Conservation (phyloP, 2,888 invertebrate species). For the Octonoba sinensis region DNA sequence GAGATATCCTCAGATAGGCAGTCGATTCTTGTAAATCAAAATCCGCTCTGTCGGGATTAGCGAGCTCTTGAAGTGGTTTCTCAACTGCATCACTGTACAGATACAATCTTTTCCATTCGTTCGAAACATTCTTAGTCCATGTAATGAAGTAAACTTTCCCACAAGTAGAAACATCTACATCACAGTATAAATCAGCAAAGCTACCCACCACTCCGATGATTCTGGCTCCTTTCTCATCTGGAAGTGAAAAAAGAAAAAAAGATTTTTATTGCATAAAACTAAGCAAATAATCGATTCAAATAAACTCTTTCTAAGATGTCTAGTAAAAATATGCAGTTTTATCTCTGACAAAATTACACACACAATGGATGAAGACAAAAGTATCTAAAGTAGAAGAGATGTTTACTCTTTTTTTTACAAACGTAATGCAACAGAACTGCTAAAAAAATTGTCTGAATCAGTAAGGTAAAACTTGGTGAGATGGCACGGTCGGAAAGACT, state of each 20-base stretch:
- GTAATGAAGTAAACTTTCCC: constrained; percentile 86
- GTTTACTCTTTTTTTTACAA: too few relatives aligned
- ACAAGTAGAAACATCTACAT: constrained; percentile 79
- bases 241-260: neutral
- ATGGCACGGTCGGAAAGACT: too few relatives aligned
- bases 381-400: too few relatives aligned
- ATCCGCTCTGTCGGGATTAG: constrained; percentile 62
- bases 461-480: too few relatives aligned
- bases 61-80: constrained; percentile 66
- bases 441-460: too few relatives aligned
- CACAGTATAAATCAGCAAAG: constrained; percentile 79
- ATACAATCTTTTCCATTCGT: constrained; percentile 66
- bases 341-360: too few relatives aligned
- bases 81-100: constrained; percentile 66
- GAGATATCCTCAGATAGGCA: constrained; percentile 76
- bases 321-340: too few relatives aligned
- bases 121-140: constrained; percentile 74
- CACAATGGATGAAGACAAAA: too few relatives aligned
- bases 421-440: too few relatives aligned
- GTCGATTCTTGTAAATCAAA: constrained; percentile 46
- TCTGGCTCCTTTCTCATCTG: constrained; percentile 41
- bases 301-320: neutral
- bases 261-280: neutral
- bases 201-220: constrained; percentile 60
- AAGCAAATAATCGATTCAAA: neutral